Evolutionary conservation across 2,888 invertebrate genomes (phyloP).

Genomic region (Clunio marinus): DNA sequence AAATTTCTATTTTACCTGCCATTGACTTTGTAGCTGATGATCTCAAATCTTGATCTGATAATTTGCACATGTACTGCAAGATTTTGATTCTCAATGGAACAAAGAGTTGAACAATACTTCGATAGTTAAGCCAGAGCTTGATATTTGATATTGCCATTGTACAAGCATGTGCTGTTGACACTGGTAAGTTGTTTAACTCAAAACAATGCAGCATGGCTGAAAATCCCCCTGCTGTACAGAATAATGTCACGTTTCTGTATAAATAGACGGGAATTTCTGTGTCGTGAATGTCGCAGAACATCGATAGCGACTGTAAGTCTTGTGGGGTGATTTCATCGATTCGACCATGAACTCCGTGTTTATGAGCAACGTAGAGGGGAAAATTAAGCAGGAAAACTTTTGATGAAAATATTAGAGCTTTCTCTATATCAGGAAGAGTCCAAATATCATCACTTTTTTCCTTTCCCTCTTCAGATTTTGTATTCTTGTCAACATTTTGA

Average conservation of each 20-base stretch:
- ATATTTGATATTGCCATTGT: slow-evolving; percentile 89
- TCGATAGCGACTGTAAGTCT: slow-evolving; percentile 69
- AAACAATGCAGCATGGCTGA: slow-evolving; percentile 84
- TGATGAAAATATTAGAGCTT: slow-evolving; percentile 79
- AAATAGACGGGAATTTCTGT: slow-evolving; percentile 88
- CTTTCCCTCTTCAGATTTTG: slow-evolving; percentile 44
- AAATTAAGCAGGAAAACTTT: slow-evolving; percentile 88
- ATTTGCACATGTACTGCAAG: slow-evolving; percentile 87
- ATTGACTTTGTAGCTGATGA: slow-evolving; percentile 85
- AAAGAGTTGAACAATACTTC: slow-evolving; percentile 81
- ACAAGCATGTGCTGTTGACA: slow-evolving; percentile 86
- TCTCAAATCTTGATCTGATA: slow-evolving; percentile 86
- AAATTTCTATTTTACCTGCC: slow-evolving; percentile 60
- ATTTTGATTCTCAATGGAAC: slow-evolving; percentile 83
- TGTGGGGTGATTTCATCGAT: slow-evolving; percentile 78
- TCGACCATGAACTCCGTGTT: slow-evolving; percentile 75
- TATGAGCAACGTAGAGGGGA: slow-evolving; percentile 81
- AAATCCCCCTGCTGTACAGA: slow-evolving; percentile 87
- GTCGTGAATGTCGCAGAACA: slow-evolving; percentile 88
- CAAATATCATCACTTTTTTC: slow-evolving; percentile 55
- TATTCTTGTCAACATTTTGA: slow-evolving; percentile 41
- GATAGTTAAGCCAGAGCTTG: slow-evolving; percentile 89
- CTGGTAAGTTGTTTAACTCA: slow-evolving; percentile 73
- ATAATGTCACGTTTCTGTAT: slow-evolving; percentile 85
- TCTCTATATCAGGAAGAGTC: slow-evolving; percentile 81